These are phyloP conservation scores for Lepus oiostolus DNA, from an alignment of 2,797 vertebrate genomes.

Conservation along the genomic window DNA sequence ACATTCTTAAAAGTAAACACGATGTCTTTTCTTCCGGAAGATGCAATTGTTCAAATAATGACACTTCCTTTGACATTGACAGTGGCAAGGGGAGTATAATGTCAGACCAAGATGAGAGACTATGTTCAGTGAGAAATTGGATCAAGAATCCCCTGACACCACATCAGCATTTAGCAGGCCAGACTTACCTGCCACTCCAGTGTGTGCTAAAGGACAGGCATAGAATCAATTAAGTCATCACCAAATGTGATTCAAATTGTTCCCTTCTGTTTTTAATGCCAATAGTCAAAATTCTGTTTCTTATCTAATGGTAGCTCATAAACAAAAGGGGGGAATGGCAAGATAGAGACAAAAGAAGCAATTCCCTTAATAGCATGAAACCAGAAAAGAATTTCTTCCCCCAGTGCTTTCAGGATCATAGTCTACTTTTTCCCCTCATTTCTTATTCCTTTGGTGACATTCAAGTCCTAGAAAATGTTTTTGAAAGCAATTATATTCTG, in stretches of 20 bases:
- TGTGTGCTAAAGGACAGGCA: slow-evolving; percentile 81
- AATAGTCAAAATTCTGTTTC: slow-evolving; percentile 48
- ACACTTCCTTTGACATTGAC: slow-evolving; percentile 81
- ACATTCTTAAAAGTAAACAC: slow-evolving; percentile 80
- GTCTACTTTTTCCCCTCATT: slow-evolving; percentile 64
- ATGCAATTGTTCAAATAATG: slow-evolving; percentile 85
- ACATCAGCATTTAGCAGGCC: slow-evolving; percentile 86
- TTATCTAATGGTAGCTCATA: slow-evolving; percentile 60
- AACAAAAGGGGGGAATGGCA: slow-evolving; percentile 23
- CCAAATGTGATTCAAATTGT: slow-evolving; percentile 64
- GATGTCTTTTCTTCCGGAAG: slow-evolving; percentile 85
- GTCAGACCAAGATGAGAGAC: slow-evolving; percentile 87
- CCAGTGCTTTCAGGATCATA: slow-evolving; percentile 63
- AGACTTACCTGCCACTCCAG: slow-evolving; percentile 82
- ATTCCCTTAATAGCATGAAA: slow-evolving; percentile 19
- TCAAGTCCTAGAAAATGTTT: slow-evolving; percentile 77
- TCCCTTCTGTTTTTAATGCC: slow-evolving; percentile 62
- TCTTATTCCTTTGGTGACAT: slow-evolving; percentile 78
- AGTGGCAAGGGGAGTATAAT: slow-evolving; percentile 83
- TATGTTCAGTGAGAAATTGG: slow-evolving; percentile 85
- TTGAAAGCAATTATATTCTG: slow-evolving; percentile 80
- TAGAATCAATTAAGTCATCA: slow-evolving; percentile 83
- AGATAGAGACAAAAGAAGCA: slow-evolving; percentile 24
- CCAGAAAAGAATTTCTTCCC: slow-evolving; percentile 1
- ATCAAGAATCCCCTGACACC: slow-evolving; percentile 88